Evolutionary conservation across 2,113 vertebrate genomes (phyloP).

Genomic region (Boleophthalmus pectinirostris): DNA sequence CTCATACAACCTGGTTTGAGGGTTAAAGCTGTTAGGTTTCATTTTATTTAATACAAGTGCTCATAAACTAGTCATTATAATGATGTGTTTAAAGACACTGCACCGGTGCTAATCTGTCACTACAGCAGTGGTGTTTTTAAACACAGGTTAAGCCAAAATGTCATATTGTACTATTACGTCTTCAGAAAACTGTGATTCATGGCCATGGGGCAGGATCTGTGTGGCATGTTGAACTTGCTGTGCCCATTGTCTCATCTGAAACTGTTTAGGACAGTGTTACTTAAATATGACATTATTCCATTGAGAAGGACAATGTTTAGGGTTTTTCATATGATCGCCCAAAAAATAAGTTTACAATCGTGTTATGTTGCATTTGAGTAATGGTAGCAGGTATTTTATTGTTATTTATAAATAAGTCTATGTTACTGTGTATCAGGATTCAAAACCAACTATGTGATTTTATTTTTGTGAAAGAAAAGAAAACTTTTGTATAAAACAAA

Average conservation of each 20-base stretch:
- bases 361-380: conserved; percentile 47
- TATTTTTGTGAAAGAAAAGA: conserved; percentile 61
- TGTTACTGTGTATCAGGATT: conserved; percentile 54
- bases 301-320: conserved; percentile 26
- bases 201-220: conserved; percentile 30
- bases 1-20: conserved; percentile 14
- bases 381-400: conserved; percentile 64
- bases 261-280: conserved; percentile 6
- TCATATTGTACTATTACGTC: conserved; percentile 12
- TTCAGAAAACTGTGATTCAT: conserved; percentile 50
- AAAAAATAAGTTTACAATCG: conserved; percentile 29
- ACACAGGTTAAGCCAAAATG: conserved; percentile 4
- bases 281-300: conserved; percentile 23
- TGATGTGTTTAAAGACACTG: background rate
- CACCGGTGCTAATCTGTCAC: background rate
- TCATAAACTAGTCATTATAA: background rate
- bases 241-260: conserved; percentile 24
- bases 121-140: background rate
- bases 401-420: conserved; percentile 74
- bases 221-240: conserved; percentile 22
- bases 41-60: conserved; percentile 17
- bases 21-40: conserved; percentile 8
- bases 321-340: conserved; percentile 10
- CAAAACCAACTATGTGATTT: conserved; percentile 64
- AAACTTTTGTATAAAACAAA: conserved; percentile 62